phyloP scores from a whole-genome alignment of 2,888 invertebrate species.

The Tetrapedia diversipes region DNA sequence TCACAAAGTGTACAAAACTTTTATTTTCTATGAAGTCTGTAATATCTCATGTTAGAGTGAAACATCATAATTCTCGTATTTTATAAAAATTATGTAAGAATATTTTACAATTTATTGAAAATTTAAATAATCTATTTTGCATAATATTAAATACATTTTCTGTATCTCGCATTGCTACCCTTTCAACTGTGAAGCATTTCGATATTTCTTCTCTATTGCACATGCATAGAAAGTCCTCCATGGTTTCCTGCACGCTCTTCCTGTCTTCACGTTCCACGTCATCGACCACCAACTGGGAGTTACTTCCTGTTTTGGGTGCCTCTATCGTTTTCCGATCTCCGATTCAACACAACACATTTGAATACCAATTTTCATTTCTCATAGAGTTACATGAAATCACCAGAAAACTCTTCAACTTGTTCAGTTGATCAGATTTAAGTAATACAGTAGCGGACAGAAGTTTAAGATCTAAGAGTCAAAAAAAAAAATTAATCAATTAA shows the following conservation, averaged over 20 bases:
- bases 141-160: neutral
- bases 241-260: constrained; percentile 20
- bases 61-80: no score
- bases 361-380: constrained; percentile 3
- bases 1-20: no score
- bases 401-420: neutral
- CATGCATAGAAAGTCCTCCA: constrained; percentile 24
- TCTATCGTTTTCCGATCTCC: constrained; percentile 10
- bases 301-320: constrained; percentile 20
- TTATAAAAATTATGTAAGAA: no score
- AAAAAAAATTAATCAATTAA: no score
- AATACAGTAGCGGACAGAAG: no score
- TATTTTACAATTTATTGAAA: no score
- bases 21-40: no score
- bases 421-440: neutral
- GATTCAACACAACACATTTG: neutral
- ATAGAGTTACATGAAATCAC: neutral
- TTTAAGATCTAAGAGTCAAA: no score
- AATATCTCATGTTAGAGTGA: no score
- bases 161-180: neutral
- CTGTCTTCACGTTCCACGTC: constrained; percentile 23
- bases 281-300: constrained; percentile 14
- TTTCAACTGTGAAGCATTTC: neutral
- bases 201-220: constrained; percentile 30
- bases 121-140: neutral